Conservation (phyloP, 2,113 vertebrate genomes). For the Archocentrus centrarchus region DNA sequence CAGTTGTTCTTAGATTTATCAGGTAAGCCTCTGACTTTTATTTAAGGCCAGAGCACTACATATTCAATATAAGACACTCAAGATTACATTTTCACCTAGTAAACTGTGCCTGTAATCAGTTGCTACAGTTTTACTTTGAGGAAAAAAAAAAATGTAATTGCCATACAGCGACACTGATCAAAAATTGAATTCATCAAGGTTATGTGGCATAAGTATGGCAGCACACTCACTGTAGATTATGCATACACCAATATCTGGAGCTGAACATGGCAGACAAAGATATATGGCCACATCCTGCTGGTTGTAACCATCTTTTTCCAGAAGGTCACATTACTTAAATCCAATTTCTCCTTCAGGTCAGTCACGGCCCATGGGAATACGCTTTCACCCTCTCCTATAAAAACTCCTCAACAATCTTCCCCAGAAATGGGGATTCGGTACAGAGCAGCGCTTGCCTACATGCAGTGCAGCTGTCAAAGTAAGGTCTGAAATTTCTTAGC, state of each 20-base stretch:
- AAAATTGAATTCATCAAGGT: neutral
- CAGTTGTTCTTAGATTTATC: neutral
- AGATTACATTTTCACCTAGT: neutral
- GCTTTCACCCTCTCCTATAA: neutral
- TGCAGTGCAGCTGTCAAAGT: neutral
- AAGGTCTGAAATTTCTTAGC: neutral
- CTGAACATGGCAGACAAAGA: neutral
- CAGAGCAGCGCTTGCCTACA: neutral
- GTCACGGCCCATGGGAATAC: neutral
- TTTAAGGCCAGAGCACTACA: neutral
- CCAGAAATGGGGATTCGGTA: neutral
- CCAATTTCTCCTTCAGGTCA: slow-evolving; percentile 3
- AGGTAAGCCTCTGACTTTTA: neutral
- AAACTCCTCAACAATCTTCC: neutral
- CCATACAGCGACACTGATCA: neutral
- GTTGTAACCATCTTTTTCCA: neutral
- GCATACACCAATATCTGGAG: slow-evolving; percentile 2
- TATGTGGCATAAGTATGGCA: neutral
- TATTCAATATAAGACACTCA: neutral
- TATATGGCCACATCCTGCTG: neutral
- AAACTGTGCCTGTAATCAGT: neutral
- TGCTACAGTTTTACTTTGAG: neutral
- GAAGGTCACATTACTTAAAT: neutral
- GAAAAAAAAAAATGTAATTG: neutral
- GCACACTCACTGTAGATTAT: neutral